Conservation (phyloP, 1,140 invertebrate genomes). For the Drosophila sp. region DNA sequence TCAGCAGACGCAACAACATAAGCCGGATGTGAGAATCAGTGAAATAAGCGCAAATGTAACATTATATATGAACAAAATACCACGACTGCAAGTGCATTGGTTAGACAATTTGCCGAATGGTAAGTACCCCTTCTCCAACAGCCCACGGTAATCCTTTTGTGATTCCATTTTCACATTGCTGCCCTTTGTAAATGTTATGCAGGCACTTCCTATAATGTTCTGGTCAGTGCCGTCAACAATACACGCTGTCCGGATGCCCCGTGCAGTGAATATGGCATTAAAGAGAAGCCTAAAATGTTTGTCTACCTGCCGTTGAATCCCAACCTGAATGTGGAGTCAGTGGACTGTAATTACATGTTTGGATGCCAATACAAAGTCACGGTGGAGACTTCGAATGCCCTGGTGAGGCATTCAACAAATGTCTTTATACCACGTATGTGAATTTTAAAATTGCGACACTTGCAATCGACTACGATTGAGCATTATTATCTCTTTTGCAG, state of each 20-base stretch:
- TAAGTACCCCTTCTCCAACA: slow-evolving; percentile 12
- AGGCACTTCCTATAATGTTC: slow-evolving; percentile 73
- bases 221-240: slow-evolving; percentile 69
- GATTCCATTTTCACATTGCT: neutral
- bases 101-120: slow-evolving; percentile 70
- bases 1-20: neutral
- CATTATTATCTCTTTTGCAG: slow-evolving; percentile 25
- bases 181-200: neutral
- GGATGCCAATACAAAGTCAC: slow-evolving; percentile 70
- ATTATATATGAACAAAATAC: slow-evolving; percentile 64
- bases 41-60: slow-evolving; percentile 61
- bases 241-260: slow-evolving; percentile 67
- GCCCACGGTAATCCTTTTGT: no score
- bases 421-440: slow-evolving; percentile 65
- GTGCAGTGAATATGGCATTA: slow-evolving; percentile 69
- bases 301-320: slow-evolving; percentile 63
- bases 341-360: slow-evolving; percentile 76
- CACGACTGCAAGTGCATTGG: slow-evolving; percentile 66
- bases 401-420: slow-evolving; percentile 42
- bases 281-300: slow-evolving; percentile 47
- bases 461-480: neutral
- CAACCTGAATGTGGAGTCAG: slow-evolving; percentile 59
- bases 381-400: slow-evolving; percentile 71
- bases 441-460: neutral
- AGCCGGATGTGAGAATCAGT: slow-evolving; percentile 37